Conservation (phyloP, 1,140 invertebrate genomes). For the Ceratitis capitata region DNA sequence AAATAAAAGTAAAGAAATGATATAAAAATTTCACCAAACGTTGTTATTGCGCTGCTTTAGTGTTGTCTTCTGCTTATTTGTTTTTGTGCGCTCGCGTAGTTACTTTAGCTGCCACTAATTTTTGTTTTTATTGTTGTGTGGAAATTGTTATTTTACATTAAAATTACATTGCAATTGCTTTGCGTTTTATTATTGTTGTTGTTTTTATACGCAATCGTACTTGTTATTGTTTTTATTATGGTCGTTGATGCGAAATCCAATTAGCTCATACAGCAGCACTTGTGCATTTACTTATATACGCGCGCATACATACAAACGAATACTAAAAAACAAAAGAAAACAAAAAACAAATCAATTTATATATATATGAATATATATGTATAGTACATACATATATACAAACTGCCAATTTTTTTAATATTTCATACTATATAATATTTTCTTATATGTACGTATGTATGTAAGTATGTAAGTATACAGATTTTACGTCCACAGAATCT, state of each 20-base stretch:
- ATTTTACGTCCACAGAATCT: too few species aligned
- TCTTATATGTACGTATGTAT: not conserved
- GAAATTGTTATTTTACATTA: conserved; percentile 54
- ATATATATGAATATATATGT: too few species aligned
- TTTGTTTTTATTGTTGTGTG: conserved; percentile 40
- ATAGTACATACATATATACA: not conserved
- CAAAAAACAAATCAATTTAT: too few species aligned
- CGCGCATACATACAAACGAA: too few species aligned
- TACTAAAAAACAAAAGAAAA: too few species aligned
- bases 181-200: conserved; percentile 46
- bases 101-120: conserved; percentile 47
- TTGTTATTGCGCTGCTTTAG: not conserved
- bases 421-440: too few species aligned
- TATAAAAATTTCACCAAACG: conserved; percentile 38
- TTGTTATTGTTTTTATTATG: conserved; percentile 48
- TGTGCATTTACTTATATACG: conserved; percentile 26
- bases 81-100: not conserved
- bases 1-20: conserved; percentile 59
- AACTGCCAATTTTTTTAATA: too few species aligned
- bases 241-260: conserved; percentile 63
- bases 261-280: conserved; percentile 49
- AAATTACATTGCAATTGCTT: conserved; percentile 64
- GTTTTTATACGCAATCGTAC: conserved; percentile 21
- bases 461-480: not conserved
- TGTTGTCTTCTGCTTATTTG: not conserved